These are phyloP conservation scores for Synanceia verrucosa DNA, from an alignment of 2,797 vertebrate species.

Conservation along the genomic window DNA sequence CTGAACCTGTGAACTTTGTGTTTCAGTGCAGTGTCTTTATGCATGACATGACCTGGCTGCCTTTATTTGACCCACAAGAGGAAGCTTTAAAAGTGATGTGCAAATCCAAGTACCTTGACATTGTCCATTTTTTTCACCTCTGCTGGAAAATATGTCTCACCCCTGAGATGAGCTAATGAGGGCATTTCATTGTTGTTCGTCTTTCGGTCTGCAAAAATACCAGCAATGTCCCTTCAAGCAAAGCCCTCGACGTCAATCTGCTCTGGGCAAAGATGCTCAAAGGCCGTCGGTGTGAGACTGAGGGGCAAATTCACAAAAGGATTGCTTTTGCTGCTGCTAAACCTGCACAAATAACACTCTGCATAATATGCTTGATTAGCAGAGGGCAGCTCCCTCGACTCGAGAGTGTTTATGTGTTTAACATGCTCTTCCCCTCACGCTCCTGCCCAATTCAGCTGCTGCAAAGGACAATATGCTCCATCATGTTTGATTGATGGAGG, in stretches of 20 bases:
- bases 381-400: slow-evolving; percentile 23
- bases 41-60: slow-evolving; percentile 7
- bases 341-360: neutral
- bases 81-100: slow-evolving; percentile 17
- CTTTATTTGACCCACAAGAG: slow-evolving; percentile 35
- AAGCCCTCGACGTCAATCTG: slow-evolving; percentile 31
- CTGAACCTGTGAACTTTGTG: slow-evolving; percentile 7
- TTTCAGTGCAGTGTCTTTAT: slow-evolving; percentile 8
- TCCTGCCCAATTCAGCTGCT: neutral
- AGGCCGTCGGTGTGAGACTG: slow-evolving; percentile 16
- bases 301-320: neutral
- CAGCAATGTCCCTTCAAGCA: slow-evolving; percentile 23
- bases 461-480: slow-evolving; percentile 10
- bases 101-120: slow-evolving; percentile 23
- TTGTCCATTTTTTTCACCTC: slow-evolving; percentile 37
- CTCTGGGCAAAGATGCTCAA: slow-evolving; percentile 24
- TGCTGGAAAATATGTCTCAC: slow-evolving; percentile 13
- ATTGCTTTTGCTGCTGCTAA: neutral
- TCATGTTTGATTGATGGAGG: slow-evolving; percentile 7
- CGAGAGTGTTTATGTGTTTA: slow-evolving; percentile 36
- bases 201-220: slow-evolving; percentile 29
- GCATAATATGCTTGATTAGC: no score
- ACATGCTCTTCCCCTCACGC: neutral
- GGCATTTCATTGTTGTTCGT: slow-evolving; percentile 48
- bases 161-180: slow-evolving; percentile 28